phyloP scores from a whole-genome alignment of 2,888 invertebrate species.

The Agapostemon virescens region DNA sequence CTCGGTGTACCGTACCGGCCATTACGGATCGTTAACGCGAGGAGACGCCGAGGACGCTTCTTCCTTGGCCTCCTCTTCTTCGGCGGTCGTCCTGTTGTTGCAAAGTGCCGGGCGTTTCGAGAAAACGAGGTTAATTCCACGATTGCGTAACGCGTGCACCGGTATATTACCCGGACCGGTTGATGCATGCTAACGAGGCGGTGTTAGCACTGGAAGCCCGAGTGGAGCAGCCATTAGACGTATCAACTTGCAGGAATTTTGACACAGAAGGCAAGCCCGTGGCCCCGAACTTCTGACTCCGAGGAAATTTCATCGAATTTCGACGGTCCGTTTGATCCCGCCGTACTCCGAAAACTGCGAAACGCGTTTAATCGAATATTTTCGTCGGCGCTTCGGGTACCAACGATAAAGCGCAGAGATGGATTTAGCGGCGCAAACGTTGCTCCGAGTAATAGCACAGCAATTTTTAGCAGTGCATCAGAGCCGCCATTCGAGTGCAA shows the following conservation, averaged over 20 bases:
- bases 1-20: slow-evolving; percentile 34
- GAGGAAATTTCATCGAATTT: background rate
- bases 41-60: slow-evolving; percentile 21
- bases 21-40: slow-evolving; percentile 50
- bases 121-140: slow-evolving; percentile 45
- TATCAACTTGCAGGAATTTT: background rate
- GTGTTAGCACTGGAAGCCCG: background rate
- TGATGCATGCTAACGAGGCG: background rate
- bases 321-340: no score
- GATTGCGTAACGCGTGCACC: slow-evolving; percentile 35
- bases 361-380: no score
- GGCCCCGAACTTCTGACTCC: background rate
- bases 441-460: no score
- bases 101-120: slow-evolving; percentile 19
- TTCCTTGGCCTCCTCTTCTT: background rate
- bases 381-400: no score
- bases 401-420: no score
- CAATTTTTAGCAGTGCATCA: no score
- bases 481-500: no score
- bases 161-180: background rate
- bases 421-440: no score
- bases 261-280: background rate
- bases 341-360: no score
- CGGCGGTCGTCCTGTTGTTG: background rate
- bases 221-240: background rate